Conservation (phyloP, 2,888 invertebrate genomes). For the Hofmannophila pseudospretella region DNA sequence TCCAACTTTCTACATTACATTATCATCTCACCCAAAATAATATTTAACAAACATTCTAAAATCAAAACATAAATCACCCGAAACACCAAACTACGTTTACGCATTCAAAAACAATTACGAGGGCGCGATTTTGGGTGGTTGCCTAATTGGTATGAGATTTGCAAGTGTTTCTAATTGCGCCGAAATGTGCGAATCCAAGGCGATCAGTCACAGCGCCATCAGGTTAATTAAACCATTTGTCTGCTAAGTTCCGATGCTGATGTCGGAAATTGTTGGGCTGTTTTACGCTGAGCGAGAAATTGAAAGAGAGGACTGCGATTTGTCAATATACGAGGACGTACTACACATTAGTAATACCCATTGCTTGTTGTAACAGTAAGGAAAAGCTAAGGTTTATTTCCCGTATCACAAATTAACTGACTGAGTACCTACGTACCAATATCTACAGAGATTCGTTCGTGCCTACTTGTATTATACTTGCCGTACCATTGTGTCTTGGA, state of each 20-base stretch:
- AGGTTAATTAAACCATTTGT: slow-evolving; percentile 77
- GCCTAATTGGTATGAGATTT: slow-evolving; percentile 78
- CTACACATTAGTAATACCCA: no score
- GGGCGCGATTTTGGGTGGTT: slow-evolving; percentile 70
- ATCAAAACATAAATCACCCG: slow-evolving; percentile 58
- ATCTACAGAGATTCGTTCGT: no score
- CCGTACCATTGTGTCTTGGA: no score
- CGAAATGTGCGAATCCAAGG: slow-evolving; percentile 66
- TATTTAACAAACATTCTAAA: slow-evolving; percentile 17
- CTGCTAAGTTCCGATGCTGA: slow-evolving; percentile 53
- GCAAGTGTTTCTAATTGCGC: slow-evolving; percentile 74
- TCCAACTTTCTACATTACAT: no score
- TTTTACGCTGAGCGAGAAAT: slow-evolving; percentile 6
- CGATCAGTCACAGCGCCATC: slow-evolving; percentile 72
- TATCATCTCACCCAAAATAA: no score
- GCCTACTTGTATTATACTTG: no score
- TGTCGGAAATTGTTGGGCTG: slow-evolving; percentile 33
- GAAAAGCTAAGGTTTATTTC: no score
- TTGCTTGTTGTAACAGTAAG: no score
- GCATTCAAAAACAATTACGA: slow-evolving; percentile 74
- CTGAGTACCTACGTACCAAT: no score
- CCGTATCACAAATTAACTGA: no score
- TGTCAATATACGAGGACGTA: neutral
- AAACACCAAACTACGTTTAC: slow-evolving; percentile 55
- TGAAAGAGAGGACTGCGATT: neutral